Base-by-base conservation (phyloP, 2,888 invertebrate species). In the Zelleria hepariella region DNA sequence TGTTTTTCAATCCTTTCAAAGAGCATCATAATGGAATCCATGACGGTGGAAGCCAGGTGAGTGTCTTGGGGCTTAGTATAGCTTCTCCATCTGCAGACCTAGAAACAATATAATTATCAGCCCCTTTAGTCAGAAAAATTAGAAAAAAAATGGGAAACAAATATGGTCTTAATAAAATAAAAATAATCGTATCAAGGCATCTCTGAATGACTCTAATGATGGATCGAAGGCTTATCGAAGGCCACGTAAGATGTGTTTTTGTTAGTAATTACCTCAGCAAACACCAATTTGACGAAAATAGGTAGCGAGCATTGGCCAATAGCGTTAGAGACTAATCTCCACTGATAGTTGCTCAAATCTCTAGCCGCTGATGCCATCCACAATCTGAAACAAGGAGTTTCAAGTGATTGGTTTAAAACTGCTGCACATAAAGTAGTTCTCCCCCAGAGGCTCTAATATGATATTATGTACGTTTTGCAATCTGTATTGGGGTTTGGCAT, bases 11-110 rank as follows among this genome's bases (percentile, higher is more conserved):
- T 97, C 67, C 97, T 91, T 75, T 98, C 98, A 75, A 97, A 98
- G 15, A 98, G 87, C 94, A 98, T 95, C 95, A 97, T 97, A 71
- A 98, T 98, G 23, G 96, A 96, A 77, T 98, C 98, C 95, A 98
- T 98, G 0, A 98, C 98, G 1, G 96, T 97, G 20, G 95, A 96
- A 0, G 98, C 97, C 25, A 99, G 86, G 70, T 96, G 94, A 0
- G 98, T 98, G 68, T 98, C 97, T 65, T 95, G 95, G 0, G 97
- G 95, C 69, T 96, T 95, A 0, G 98, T 98, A 78, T 98, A 99
- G 67, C 98, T 98, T 59, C 97, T 91, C 99, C 99, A 99, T 64
- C 98, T 91, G 75, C 97, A 97, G 25, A 99, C 97, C 86, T 86
- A 61, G 1, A 65, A 63, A 26, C 20, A 8, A 51, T 10, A 58